phyloP scores from a whole-genome alignment of 2,797 vertebrate species.

The Tamandua tetradactyla region DNA sequence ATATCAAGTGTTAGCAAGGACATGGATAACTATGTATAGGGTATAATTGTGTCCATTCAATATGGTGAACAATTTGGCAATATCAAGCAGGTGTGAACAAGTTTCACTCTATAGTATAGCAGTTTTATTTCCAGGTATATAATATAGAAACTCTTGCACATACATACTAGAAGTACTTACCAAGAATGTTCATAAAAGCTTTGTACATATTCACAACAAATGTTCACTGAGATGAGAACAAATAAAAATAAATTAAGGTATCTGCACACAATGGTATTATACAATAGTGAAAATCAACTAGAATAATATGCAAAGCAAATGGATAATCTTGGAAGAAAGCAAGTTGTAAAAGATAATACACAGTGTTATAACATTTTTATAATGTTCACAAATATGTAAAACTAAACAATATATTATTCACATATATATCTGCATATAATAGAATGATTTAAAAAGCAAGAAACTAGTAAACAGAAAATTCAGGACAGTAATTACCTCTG shows the following conservation, averaged over 20 bases:
- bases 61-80: not conserved
- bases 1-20: not conserved
- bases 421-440: not conserved
- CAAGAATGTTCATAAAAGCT: conserved; percentile 4
- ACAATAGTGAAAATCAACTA: not conserved
- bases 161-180: not conserved
- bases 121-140: conserved; percentile 2
- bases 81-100: not conserved
- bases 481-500: not conserved
- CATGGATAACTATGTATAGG: not conserved
- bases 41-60: not conserved
- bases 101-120: not conserved
- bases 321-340: not conserved
- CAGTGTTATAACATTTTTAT: not conserved
- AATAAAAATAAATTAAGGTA: not conserved
- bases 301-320: not conserved
- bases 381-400: not conserved
- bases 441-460: not conserved
- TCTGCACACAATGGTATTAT: not conserved
- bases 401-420: not conserved
- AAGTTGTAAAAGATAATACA: not conserved
- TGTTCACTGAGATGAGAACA: not conserved
- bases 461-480: not conserved
- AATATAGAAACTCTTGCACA: not conserved
- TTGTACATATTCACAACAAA: not conserved